Conservation (phyloP, 2,888 invertebrate species). For the Cremastinae sp. region DNA sequence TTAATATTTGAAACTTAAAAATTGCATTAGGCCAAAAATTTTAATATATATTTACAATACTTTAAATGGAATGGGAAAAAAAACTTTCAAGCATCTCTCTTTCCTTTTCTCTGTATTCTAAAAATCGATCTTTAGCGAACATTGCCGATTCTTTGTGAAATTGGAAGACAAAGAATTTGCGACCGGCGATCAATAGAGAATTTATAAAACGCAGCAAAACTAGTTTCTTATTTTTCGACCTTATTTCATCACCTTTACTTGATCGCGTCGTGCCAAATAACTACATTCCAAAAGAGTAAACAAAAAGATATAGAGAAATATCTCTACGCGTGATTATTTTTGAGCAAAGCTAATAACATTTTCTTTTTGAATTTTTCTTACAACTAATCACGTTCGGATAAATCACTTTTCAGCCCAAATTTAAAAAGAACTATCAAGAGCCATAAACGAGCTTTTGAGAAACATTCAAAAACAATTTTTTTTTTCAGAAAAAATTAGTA, state of each 20-base stretch:
- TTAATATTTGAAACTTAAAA: too few relatives aligned
- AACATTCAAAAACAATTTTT: constrained; percentile 66
- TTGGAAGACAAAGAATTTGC: constrained; percentile 73
- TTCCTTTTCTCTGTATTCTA: constrained; percentile 15
- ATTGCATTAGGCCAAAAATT: constrained; percentile 51
- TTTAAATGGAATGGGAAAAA: constrained; percentile 30
- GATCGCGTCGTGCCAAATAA: constrained; percentile 30
- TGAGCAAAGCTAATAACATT: constrained; percentile 16
- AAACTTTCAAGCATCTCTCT: constrained; percentile 12
- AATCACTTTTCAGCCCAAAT: constrained; percentile 12
- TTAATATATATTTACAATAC: constrained; percentile 54
- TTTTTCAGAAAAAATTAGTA: constrained; percentile 52
- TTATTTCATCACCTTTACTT: constrained; percentile 8
- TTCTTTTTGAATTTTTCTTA: constrained; percentile 19
- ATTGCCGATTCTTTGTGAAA: constrained; percentile 58
- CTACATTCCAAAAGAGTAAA: constrained; percentile 38
- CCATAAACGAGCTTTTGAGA: constrained; percentile 33
- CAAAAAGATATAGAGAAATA: constrained; percentile 22
- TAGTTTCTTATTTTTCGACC: not conserved
- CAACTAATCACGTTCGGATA: constrained; percentile 28
- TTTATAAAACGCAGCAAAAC: constrained; percentile 31
- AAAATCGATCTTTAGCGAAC: constrained; percentile 13
- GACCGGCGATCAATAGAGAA: constrained; percentile 49
- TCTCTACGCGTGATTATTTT: constrained; percentile 38
- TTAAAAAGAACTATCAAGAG: constrained; percentile 1